Evolutionary conservation across 2,113 vertebrate species (phyloP).

Genomic region (Neofelis nebulosa): DNA sequence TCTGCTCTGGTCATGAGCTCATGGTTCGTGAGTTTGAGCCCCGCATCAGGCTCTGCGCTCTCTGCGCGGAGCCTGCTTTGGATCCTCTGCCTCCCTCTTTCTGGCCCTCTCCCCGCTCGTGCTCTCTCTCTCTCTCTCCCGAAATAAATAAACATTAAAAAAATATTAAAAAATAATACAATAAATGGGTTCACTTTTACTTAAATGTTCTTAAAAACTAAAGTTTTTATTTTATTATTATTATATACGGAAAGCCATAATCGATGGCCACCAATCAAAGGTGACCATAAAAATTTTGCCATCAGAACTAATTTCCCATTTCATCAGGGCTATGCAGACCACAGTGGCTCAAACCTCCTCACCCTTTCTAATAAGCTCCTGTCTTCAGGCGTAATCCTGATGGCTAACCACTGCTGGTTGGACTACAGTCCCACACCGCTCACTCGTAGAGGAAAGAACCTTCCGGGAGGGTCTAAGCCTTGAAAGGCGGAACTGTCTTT

Average conservation of each 20-base stretch:
- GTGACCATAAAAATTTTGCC: not conserved
- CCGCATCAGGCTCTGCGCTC: too few relatives aligned
- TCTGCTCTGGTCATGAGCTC: too few relatives aligned
- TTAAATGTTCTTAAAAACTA: not conserved
- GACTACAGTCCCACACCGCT: not conserved
- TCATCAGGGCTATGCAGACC: not conserved
- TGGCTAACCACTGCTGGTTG: accelerated
- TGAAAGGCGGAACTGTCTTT: not conserved
- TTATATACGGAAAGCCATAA: not conserved
- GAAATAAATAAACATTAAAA: too few relatives aligned
- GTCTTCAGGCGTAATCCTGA: not conserved
- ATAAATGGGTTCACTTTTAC: not conserved
- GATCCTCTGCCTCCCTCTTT: too few relatives aligned
- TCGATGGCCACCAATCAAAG: not conserved
- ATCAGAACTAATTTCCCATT: not conserved
- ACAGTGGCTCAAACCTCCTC: not conserved
- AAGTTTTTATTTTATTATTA: not conserved
- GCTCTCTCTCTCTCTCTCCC: too few relatives aligned
- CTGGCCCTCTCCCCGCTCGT: too few relatives aligned
- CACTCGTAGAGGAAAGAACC: not conserved
- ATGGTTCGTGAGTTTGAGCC: too few relatives aligned
- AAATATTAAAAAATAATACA: too few relatives aligned
- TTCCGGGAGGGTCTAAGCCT: not conserved
- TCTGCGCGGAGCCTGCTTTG: too few relatives aligned
- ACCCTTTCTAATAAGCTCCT: not conserved